Conservation (phyloP, 2,113 vertebrate species). For the Calypte anna region DNA sequence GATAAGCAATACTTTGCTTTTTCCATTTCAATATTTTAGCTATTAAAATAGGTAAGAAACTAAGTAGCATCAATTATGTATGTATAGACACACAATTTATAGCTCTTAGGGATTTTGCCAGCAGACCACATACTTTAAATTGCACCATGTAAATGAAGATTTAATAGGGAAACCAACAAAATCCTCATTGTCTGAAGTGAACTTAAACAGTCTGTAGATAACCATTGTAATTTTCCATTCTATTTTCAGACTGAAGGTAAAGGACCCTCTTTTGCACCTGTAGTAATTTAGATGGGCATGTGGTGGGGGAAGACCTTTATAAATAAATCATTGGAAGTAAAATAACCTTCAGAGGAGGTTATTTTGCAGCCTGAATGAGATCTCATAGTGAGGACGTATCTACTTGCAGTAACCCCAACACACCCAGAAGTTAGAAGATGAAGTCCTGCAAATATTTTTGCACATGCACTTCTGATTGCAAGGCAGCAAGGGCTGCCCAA, state of each 20-base stretch:
- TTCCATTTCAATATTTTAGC: slow-evolving; percentile 32
- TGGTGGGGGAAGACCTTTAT: neutral
- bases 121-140: slow-evolving; percentile 16
- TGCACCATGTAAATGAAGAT: neutral
- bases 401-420: neutral
- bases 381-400: neutral
- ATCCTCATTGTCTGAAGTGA: slow-evolving; percentile 4
- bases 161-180: slow-evolving; percentile 30
- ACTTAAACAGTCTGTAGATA: neutral
- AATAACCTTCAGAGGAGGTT: neutral
- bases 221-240: slow-evolving; percentile 6
- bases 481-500: no score
- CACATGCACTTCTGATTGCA: neutral
- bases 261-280: neutral
- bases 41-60: slow-evolving; percentile 22
- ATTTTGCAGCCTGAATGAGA: neutral
- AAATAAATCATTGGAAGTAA: no score
- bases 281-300: neutral
- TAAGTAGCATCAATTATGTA: neutral
- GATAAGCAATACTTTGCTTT: slow-evolving; percentile 37
- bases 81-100: neutral
- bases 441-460: neutral
- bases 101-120: neutral
- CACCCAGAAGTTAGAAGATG: neutral
- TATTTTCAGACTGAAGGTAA: neutral